Evolutionary conservation across 2,888 invertebrate genomes (phyloP), one percentile per base, ranked within the genome.

Genomic region (Nipponacmea schrenckii): DNA sequence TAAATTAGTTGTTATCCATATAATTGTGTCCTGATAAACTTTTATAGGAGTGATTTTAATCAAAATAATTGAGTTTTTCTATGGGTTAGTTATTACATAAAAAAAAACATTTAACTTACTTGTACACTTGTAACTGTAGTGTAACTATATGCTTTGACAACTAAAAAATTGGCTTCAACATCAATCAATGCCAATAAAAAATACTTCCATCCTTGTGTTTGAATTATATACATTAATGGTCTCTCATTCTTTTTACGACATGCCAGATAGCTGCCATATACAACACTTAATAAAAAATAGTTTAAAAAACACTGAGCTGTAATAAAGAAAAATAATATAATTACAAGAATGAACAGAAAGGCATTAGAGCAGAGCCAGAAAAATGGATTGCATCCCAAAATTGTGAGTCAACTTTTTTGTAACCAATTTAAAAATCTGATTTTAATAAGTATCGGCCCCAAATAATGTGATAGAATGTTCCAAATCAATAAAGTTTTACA

Each of bases 131-230:
- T 93, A 71, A 94, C 90, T 75, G 92, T 93, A 14, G 94, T 94
- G 85, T 92, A 93, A 81, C 92, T 92, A 89, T 95, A 95, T 0
- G 95, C 94, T 86, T 93, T 92, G 20, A 95, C 94, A 74, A 95
- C 91, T 75, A 95, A 90, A 88, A 93, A 95, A 86, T 94, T 94
- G 8, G 95, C 95, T 90, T 95, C 94, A n/a, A 96, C 95, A 86
- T 96, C 95, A 74, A 95, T 91, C 67, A 93, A 89, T 45, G 95
- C 94, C 17, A 95, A 91, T 77, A 95, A 89, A 74, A 94, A 89
- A 82, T 95, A 93, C 79, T 94, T 92, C 93, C 94, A 94, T 85
- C 93, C 94, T 87, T 93, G 92, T 84, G 92, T 91, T 81, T 91
- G 91, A 77, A 94, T 89, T 64, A 93, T 91, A 66, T 92, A 91